Percentiles rank a stretch among this genome's conserved stretches.
Evolutionary conservation across 1,140 invertebrate species (phyloP).

Genomic region (Coenobita brevimanus): DNA sequence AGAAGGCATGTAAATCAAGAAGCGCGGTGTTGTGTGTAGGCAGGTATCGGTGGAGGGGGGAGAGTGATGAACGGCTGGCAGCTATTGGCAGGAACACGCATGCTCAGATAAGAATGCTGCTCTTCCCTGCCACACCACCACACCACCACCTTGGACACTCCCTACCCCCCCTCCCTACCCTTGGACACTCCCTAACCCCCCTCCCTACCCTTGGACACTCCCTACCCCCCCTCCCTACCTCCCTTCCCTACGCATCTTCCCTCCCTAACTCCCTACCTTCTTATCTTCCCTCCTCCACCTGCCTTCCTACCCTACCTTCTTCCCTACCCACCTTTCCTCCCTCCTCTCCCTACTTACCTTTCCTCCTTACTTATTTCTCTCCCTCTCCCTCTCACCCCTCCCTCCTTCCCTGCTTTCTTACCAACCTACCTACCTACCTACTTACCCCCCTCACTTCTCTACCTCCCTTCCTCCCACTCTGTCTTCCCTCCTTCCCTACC

Average conservation of each 20-base stretch:
- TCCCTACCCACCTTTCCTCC: too few relatives aligned
- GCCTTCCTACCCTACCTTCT: too few relatives aligned
- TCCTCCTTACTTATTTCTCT: too few relatives aligned
- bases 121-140: background rate
- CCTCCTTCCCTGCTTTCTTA: too few relatives aligned
- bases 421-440: too few relatives aligned
- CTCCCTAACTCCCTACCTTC: background rate
- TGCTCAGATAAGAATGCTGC: conserved; percentile 44
- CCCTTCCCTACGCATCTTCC: background rate
- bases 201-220: background rate
- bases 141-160: background rate
- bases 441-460: too few relatives aligned
- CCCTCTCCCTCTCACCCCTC: too few relatives aligned
- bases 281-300: too few relatives aligned
- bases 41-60: conserved; percentile 17
- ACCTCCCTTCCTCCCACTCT: too few relatives aligned
- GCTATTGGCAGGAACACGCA: conserved; percentile 62
- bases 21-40: conserved; percentile 43
- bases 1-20: conserved; percentile 51
- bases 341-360: too few relatives aligned
- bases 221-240: background rate
- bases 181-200: background rate
- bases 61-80: conserved; percentile 55
- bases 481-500: too few relatives aligned
- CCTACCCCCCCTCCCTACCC: conserved; percentile 2